phyloP scores from a whole-genome alignment of 2,888 invertebrate genomes.

The Drosophila longiperda region DNA sequence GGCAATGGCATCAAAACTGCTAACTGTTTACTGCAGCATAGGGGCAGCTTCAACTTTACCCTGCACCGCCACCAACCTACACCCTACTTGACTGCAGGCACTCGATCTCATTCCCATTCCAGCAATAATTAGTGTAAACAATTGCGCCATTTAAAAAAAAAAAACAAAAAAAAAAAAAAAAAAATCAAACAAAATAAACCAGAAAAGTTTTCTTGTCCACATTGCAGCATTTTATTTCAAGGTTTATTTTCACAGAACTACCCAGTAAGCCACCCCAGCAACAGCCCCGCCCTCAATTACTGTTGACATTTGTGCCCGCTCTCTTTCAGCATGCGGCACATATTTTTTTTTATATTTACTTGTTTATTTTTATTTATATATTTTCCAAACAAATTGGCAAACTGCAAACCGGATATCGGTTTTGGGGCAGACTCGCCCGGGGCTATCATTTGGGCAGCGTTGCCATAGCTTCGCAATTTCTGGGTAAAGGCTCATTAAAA shows the following conservation, averaged over 20 bases:
- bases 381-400: conserved; percentile 66
- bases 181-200: neutral
- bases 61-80: neutral
- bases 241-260: conserved; percentile 31
- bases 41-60: neutral
- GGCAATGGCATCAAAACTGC: conserved; percentile 26
- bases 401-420: conserved; percentile 66
- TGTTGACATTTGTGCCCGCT: neutral
- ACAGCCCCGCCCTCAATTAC: neutral
- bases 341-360: conserved; percentile 28
- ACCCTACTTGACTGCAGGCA: neutral
- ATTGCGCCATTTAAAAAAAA: conserved; percentile 60
- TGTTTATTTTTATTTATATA: neutral
- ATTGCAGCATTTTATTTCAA: conserved; percentile 69
- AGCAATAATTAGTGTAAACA: conserved; percentile 77
- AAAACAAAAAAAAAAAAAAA: neutral
- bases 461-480: conserved; percentile 49
- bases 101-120: conserved; percentile 23
- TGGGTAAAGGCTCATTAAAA: conserved; percentile 60
- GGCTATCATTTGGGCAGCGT: conserved; percentile 22
- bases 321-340: conserved; percentile 45
- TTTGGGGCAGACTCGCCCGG: neutral
- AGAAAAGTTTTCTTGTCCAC: conserved; percentile 51
- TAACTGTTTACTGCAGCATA: conserved; percentile 30
- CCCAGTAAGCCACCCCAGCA: neutral